These are phyloP conservation scores for Meliscaeva auricollis DNA, from an alignment of 2,888 invertebrate species.

Conservation along the genomic window DNA sequence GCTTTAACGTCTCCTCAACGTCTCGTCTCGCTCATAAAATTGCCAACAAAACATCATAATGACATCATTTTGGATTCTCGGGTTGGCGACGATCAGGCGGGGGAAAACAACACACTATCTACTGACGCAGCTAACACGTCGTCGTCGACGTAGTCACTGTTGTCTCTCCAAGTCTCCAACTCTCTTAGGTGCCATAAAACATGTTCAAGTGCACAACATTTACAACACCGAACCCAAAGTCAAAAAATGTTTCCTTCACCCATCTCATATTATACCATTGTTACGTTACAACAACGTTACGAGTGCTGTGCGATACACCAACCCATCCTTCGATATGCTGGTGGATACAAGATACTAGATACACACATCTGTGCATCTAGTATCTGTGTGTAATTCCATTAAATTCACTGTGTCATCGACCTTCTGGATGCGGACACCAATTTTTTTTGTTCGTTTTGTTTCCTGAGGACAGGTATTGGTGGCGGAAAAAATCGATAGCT, in stretches of 20 bases:
- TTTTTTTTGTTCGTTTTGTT: conserved; percentile 9
- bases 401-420: conserved; percentile 72
- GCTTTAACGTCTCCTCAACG: conserved; percentile 3
- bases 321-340: conserved; percentile 9
- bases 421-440: conserved; percentile 56
- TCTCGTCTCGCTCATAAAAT: conserved; percentile 31
- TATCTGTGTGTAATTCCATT: conserved; percentile 58
- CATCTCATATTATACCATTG: conserved; percentile 14
- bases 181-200: conserved; percentile 73
- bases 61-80: conserved; percentile 56
- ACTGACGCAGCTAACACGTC: conserved; percentile 38
- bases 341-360: conserved; percentile 9
- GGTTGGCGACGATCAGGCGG: not conserved
- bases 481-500: conserved; percentile 8
- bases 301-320: conserved; percentile 17
- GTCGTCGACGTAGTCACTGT: not conserved
- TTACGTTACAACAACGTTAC: conserved; percentile 25
- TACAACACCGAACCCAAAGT: conserved; percentile 33
- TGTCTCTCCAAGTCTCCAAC: conserved; percentile 23
- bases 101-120: conserved; percentile 34
- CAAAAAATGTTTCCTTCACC: conserved; percentile 45
- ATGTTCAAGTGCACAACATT: conserved; percentile 72
- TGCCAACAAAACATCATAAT: conserved; percentile 61
- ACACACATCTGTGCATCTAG: conserved; percentile 31
- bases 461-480: conserved; percentile 24